Conservation (phyloP, 2,888 invertebrate species). For the Coenonympha arcania region DNA sequence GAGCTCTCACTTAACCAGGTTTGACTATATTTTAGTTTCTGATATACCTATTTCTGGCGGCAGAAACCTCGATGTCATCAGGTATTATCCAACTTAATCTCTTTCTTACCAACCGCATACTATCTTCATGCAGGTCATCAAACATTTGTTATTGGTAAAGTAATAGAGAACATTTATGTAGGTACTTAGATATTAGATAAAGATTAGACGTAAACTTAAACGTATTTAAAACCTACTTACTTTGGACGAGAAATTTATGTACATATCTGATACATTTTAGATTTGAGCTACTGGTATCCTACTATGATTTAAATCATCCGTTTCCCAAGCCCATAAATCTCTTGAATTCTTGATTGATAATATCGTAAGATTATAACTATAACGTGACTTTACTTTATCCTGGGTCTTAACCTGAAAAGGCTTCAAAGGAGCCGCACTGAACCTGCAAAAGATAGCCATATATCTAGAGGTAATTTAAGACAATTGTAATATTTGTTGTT, state of each 20-base stretch:
- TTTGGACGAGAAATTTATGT: constrained; percentile 1
- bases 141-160: neutral
- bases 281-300: too few species aligned
- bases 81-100: neutral
- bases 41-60: too few species aligned
- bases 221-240: neutral
- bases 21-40: too few species aligned
- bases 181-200: neutral
- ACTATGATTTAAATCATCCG: neutral
- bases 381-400: neutral
- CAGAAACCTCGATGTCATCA: neutral
- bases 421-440: constrained; percentile 1
- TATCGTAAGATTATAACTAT: constrained; percentile 2
- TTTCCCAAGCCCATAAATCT: constrained; percentile 5
- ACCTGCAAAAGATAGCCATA: neutral
- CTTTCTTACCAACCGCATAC: neutral
- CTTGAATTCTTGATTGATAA: constrained; percentile 5
- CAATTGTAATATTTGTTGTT: too few species aligned
- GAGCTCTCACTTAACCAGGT: too few species aligned
- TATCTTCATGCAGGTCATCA: neutral
- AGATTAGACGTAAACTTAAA: neutral
- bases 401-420: neutral
- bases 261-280: constrained; percentile 7
- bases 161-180: neutral
- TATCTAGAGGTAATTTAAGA: too few species aligned